phyloP scores from a whole-genome alignment of 2,888 invertebrate species.

The Blera fallax region DNA sequence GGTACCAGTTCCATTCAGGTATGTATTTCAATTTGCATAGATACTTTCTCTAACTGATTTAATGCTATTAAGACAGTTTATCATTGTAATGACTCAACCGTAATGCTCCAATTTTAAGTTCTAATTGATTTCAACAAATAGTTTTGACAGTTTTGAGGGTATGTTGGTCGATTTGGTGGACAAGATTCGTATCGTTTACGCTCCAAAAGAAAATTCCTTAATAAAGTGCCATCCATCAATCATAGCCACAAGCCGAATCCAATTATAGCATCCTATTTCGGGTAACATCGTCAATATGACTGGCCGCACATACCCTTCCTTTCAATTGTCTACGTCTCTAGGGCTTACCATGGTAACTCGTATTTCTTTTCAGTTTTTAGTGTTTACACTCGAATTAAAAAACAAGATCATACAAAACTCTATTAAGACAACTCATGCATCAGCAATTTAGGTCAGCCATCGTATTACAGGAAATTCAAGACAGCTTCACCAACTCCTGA shows the following conservation, averaged over 20 bases:
- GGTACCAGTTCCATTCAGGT: too few species aligned
- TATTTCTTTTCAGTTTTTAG: background rate
- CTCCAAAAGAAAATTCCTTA: background rate
- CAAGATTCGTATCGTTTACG: background rate
- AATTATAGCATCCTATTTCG: slow-evolving; percentile 12
- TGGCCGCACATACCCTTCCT: background rate
- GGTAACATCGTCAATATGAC: background rate
- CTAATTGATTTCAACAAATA: background rate
- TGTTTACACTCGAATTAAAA: background rate
- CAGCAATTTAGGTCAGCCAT: slow-evolving; percentile 52
- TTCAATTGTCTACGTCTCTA: background rate
- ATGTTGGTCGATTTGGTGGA: background rate
- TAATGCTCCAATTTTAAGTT: background rate
- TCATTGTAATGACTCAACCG: background rate
- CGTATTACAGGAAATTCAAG: slow-evolving; percentile 21
- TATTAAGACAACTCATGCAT: slow-evolving; percentile 5
- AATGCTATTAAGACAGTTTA: background rate
- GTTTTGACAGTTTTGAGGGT: background rate
- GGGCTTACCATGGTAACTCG: background rate
- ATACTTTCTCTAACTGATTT: background rate
- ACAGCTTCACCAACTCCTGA: slow-evolving; percentile 18
- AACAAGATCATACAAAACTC: background rate
- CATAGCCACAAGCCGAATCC: slow-evolving; percentile 1
- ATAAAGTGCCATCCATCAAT: background rate
- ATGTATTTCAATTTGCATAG: background rate